Conservation (phyloP, 2,113 vertebrate species). For the Theristicus caerulescens region DNA sequence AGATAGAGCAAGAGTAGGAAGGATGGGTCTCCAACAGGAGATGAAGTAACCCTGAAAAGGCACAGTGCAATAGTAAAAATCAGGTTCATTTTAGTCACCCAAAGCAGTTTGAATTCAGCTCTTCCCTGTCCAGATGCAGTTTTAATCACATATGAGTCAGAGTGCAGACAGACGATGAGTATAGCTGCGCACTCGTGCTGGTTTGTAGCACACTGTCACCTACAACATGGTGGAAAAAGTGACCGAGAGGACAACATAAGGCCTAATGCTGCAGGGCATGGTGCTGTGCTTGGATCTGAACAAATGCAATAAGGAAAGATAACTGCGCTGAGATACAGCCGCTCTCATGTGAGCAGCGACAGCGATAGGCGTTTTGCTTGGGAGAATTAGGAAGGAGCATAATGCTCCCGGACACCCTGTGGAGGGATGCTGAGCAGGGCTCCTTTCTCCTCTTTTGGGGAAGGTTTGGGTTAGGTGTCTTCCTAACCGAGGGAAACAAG, state of each 20-base stretch:
- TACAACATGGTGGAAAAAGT: neutral
- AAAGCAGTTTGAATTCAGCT: neutral
- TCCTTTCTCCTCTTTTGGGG: neutral
- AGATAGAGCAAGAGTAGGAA: neutral
- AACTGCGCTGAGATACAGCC: neutral
- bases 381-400: neutral
- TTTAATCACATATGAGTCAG: neutral
- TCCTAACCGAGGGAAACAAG: neutral
- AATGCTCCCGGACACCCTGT: neutral
- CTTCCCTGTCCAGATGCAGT: neutral
- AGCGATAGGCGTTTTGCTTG: neutral
- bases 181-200: neutral
- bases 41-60: neutral
- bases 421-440: neutral
- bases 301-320: neutral
- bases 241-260: neutral
- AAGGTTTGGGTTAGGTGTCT: neutral
- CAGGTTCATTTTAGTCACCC: neutral
- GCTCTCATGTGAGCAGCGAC: neutral
- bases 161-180: neutral
- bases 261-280: neutral
- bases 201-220: neutral
- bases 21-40: neutral
- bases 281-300: neutral
- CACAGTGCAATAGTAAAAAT: neutral